Evolutionary conservation across 2,888 invertebrate genomes (phyloP), one percentile per base, ranked within the genome.

Genomic region (Physocephala rufipes): DNA sequence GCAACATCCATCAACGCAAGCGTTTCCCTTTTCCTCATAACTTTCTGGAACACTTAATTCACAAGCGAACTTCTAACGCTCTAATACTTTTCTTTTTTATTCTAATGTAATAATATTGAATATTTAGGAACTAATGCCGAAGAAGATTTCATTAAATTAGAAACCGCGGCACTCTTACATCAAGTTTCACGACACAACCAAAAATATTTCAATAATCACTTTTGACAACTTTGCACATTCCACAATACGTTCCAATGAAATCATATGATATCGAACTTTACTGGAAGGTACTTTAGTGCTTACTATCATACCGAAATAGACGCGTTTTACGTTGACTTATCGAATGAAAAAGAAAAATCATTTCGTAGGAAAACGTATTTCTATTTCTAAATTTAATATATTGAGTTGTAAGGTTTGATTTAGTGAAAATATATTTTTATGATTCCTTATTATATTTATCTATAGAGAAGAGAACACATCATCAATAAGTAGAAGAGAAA

Each of bases 11-110:
- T 78, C 74, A 79, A 80, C 28, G 69, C 71, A 75, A 75, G 74
- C 74, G 80, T 78, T 70, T 73, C 61, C 78, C 80, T 79, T 78
- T 76, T 77, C 80, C 72, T 78, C 85, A 84, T 84, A 74, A 81
- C 83, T 83, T 77, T 70, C 59, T 59, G 24, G 69, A 71, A 66
- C n/a, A n/a, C 71, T 66, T 16, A 58, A 61, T 61, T 12, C 53
- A 67, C 47, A 68, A 62, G 28, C 49, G 43, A 21, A 28, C 58
- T 68, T 59, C 3, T 64, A 51, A 67, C 36, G 45, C n/a, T 24
- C 13, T 15, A 19, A 21, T 26, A 16, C 47, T 26, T 63, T 49
- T 19, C 21, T 15, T 26, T n/a, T 43, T 16, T 63, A 63, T 63
- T 63, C 15, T 21, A 30, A 4, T 2, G 15, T 30, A 26, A 4